Evolutionary conservation across 2,888 invertebrate species (phyloP).

Genomic region (Reticulitermes lucifugus): DNA sequence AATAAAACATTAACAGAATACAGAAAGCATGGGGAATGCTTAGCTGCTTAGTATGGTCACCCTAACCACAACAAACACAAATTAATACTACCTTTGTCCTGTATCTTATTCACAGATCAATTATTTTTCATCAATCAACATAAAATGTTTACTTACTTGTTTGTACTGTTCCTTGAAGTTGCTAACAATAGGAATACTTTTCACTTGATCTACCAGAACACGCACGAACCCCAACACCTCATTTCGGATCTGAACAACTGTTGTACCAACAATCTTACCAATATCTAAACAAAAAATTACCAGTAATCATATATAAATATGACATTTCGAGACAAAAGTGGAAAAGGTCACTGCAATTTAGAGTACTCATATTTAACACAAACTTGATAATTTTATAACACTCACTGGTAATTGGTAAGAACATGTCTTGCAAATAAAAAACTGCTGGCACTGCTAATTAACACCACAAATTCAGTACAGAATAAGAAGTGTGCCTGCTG

Average conservation of each 20-base stretch:
- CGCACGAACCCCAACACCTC: conserved; percentile 63
- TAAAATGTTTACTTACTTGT: conserved; percentile 57
- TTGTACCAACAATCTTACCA: conserved; percentile 60
- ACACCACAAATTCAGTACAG: too few relatives aligned
- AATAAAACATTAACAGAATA: too few relatives aligned
- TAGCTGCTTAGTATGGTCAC: too few relatives aligned
- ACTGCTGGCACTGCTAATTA: too few relatives aligned
- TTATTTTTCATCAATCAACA: background rate
- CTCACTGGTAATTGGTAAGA: too few relatives aligned
- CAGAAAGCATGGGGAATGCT: too few relatives aligned
- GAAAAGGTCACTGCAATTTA: background rate
- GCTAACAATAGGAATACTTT: conserved; percentile 68
- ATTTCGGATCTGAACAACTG: conserved; percentile 58
- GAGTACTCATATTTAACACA: background rate
- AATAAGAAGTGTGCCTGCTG: too few relatives aligned
- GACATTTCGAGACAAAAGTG: background rate
- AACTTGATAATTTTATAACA: too few relatives aligned
- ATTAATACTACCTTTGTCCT: too few relatives aligned
- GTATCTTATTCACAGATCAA: too few relatives aligned
- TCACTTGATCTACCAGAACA: conserved; percentile 66
- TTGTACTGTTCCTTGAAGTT: conserved; percentile 65
- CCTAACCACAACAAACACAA: too few relatives aligned
- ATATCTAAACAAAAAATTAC: conserved; percentile 57
- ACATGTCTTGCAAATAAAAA: too few relatives aligned
- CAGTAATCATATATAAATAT: background rate